Percentiles rank a stretch among this genome's conserved stretches.
Evolutionary conservation across 2,797 vertebrate species (phyloP).

Genomic region (Lagorchestes hirsutus): DNA sequence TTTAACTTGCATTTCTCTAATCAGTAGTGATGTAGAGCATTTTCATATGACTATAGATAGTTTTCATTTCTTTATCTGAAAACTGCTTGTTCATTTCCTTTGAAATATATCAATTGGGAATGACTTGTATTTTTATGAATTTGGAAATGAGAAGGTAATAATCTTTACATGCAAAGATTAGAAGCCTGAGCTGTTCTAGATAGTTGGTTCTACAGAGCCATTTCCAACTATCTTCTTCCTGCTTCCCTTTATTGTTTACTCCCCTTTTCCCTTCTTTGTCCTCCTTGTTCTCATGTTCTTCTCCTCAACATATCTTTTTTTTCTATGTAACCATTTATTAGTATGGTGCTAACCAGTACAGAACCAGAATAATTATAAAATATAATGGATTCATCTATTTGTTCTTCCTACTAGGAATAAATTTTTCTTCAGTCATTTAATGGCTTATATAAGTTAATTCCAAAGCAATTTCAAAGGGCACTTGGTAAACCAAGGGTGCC

Average conservation of each 20-base stretch:
- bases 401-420: neutral
- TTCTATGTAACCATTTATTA: slow-evolving; percentile 25
- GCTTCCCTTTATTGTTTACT: neutral
- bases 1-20: too few species aligned
- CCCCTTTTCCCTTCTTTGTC: neutral
- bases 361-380: slow-evolving; percentile 5
- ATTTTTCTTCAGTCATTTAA: neutral
- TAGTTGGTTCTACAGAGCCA: neutral
- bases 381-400: slow-evolving; percentile 28
- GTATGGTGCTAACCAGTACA: neutral
- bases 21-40: too few species aligned
- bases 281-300: neutral
- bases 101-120: too few species aligned
- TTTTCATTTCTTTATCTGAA: too few species aligned
- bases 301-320: neutral
- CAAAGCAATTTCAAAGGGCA: neutral
- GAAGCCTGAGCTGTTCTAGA: neutral
- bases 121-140: too few species aligned
- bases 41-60: too few species aligned
- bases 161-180: neutral
- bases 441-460: neutral
- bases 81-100: too few species aligned
- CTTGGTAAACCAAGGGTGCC: neutral
- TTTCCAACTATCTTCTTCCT: neutral
- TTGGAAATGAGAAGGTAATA: too few species aligned